These are phyloP conservation scores for Pachymerium ferrugineum DNA, from an alignment of 2,888 invertebrate species.

Conservation along the genomic window DNA sequence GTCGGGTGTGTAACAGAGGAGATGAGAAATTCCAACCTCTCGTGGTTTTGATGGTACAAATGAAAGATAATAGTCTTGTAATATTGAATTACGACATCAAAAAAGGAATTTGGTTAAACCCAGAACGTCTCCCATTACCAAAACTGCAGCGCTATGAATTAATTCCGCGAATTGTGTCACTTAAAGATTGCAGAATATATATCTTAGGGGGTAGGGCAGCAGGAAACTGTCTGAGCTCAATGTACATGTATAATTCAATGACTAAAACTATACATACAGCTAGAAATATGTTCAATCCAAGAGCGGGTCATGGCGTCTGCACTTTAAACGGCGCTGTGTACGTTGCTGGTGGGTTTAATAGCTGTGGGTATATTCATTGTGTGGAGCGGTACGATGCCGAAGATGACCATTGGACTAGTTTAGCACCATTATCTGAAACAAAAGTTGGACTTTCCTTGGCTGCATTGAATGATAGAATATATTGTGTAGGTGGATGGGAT, in stretches of 20 bases:
- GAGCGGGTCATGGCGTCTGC: constrained; percentile 27
- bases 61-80: constrained; percentile 32
- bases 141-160: constrained; percentile 30
- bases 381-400: constrained; percentile 30
- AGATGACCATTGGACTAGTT: constrained; percentile 28
- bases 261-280: constrained; percentile 28
- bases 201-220: constrained; percentile 28
- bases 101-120: constrained; percentile 32
- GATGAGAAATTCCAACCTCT: constrained; percentile 29
- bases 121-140: constrained; percentile 30
- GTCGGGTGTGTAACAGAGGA: constrained; percentile 27
- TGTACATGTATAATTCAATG: constrained; percentile 30
- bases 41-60: constrained; percentile 29
- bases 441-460: constrained; percentile 27
- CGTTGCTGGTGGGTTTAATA: constrained; percentile 30
- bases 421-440: constrained; percentile 28
- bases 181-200: constrained; percentile 26
- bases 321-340: constrained; percentile 23
- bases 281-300: constrained; percentile 30
- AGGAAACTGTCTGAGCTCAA: constrained; percentile 21
- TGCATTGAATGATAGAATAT: constrained; percentile 20
- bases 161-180: constrained; percentile 16
- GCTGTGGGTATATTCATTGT: constrained; percentile 29
- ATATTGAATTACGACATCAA: constrained; percentile 27
- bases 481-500: constrained; percentile 32